These are phyloP conservation scores for Tachuris rubrigastra DNA, from an alignment of 2,113 vertebrate genomes.

Conservation along the genomic window DNA sequence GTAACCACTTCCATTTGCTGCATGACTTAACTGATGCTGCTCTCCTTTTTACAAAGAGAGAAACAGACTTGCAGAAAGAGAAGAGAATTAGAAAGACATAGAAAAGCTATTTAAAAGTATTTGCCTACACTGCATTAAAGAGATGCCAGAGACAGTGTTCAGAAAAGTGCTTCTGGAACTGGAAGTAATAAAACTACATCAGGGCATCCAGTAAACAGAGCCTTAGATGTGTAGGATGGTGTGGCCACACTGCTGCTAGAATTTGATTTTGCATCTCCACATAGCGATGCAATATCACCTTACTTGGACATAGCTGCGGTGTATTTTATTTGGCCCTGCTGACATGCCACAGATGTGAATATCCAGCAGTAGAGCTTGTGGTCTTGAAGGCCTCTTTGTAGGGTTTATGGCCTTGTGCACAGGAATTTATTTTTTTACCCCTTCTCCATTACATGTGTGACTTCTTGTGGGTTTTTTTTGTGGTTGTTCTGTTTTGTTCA, in stretches of 20 bases:
- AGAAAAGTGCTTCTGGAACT: background rate
- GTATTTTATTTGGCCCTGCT: background rate
- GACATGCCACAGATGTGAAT: background rate
- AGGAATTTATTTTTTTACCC: background rate
- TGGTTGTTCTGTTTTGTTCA: background rate
- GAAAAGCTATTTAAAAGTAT: background rate
- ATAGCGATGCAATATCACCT: accelerated
- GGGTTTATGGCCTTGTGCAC: background rate
- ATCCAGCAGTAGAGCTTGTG: background rate
- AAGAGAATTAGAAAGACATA: background rate
- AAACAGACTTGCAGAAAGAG: background rate
- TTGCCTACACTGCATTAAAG: background rate
- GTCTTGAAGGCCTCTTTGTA: background rate
- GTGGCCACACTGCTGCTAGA: background rate
- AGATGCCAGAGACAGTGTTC: background rate
- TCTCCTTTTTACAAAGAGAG: background rate
- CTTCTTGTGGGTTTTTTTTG: background rate
- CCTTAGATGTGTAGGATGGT: background rate
- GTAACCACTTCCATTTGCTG: background rate
- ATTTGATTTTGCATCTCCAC: background rate
- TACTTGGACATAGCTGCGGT: background rate
- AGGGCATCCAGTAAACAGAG: background rate
- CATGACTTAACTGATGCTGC: background rate
- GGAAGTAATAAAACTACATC: background rate
- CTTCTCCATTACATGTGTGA: background rate